Conservation (phyloP, 2,797 vertebrate species). For the Premnoplex brunnescens region DNA sequence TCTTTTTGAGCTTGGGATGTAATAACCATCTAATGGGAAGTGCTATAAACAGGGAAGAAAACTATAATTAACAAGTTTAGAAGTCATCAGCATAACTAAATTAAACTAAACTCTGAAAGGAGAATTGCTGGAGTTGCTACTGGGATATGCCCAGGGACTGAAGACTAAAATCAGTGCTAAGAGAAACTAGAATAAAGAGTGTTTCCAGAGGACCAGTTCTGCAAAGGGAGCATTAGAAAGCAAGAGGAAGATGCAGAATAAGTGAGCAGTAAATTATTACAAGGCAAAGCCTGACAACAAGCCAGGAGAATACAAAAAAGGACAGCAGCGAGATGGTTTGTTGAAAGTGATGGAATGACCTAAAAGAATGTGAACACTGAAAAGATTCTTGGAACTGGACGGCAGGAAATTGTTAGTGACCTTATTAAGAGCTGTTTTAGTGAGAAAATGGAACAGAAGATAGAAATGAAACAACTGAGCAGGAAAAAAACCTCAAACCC, state of each 20-base stretch:
- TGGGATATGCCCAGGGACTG: not conserved
- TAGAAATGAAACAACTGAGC: not conserved
- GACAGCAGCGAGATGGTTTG: not conserved
- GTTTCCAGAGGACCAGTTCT: not conserved
- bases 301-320: not conserved
- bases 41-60: not conserved
- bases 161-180: not conserved
- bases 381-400: not conserved
- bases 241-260: not conserved
- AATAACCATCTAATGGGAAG: not conserved
- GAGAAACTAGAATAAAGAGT: not conserved
- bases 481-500: not conserved
- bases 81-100: not conserved
- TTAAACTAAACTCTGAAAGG: not conserved
- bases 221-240: not conserved
- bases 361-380: constrained; percentile 38
- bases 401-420: constrained; percentile 25
- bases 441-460: constrained; percentile 16
- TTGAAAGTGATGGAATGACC: constrained; percentile 27
- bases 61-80: not conserved
- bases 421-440: constrained; percentile 21
- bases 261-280: not conserved
- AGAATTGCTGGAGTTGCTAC: not conserved
- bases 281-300: not conserved
- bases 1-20: not conserved